These are phyloP conservation scores for Dolichotis patagonum DNA, from an alignment of 2,113 vertebrate species.

Conservation along the genomic window DNA sequence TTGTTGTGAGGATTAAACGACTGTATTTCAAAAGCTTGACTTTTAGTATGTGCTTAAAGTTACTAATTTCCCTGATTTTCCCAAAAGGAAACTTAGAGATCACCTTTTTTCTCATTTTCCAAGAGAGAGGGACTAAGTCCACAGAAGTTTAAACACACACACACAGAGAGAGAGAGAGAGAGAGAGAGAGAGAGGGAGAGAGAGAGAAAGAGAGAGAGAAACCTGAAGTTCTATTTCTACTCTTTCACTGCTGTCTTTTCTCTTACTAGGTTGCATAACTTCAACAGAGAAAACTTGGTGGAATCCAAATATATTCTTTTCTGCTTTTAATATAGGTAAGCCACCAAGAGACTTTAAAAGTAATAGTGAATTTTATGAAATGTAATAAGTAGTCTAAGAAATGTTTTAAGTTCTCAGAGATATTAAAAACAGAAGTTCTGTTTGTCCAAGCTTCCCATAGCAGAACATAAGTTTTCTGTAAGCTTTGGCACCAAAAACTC, in stretches of 20 bases:
- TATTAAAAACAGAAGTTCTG: constrained; percentile 56
- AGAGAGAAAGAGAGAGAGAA: no score
- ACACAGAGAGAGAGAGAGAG: background rate
- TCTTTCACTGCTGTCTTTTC: background rate
- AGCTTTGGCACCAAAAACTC: constrained; percentile 69
- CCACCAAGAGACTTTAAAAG: constrained; percentile 63
- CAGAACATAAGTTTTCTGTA: constrained; percentile 38
- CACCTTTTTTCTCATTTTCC: background rate
- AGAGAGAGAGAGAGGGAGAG: background rate
- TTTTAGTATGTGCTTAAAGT: background rate
- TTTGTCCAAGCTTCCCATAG: constrained; percentile 52
- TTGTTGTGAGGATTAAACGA: background rate
- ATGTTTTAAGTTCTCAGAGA: constrained; percentile 60
- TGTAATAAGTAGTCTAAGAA: constrained; percentile 60
- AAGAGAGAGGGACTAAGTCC: background rate
- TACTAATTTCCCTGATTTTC: background rate
- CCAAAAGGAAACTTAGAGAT: background rate
- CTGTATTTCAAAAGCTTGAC: background rate
- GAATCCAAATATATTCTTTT: background rate
- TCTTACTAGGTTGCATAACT: background rate
- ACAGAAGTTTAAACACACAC: background rate
- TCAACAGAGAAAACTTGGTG: background rate
- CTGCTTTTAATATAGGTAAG: constrained; percentile 56
- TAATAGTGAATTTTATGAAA: constrained; percentile 67
- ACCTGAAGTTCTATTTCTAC: background rate